Conservation (phyloP, 1,140 invertebrate species). For the Brachionus plicatilis region DNA sequence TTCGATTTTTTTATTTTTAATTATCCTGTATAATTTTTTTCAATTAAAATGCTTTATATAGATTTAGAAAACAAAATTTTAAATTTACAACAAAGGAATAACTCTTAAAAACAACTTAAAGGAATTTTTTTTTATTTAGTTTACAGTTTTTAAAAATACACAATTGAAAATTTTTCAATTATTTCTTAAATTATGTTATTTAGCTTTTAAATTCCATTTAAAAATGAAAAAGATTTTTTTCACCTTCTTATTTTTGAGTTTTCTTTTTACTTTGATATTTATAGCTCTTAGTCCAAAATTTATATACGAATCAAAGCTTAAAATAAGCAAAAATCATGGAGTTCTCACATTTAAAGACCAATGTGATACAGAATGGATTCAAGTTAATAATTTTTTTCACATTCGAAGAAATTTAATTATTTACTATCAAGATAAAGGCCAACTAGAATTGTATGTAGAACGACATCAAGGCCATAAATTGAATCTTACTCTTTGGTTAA, state of each 20-base stretch:
- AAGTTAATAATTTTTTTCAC: background rate
- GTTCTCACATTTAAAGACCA: background rate
- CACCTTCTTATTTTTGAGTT: background rate
- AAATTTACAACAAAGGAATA: too few relatives aligned
- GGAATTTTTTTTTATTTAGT: too few relatives aligned
- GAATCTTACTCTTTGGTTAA: background rate
- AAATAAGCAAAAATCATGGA: background rate
- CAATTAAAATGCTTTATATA: too few relatives aligned
- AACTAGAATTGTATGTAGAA: background rate
- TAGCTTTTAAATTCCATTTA: background rate
- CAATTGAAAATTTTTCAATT: background rate
- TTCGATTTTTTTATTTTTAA: too few relatives aligned
- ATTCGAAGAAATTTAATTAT: background rate
- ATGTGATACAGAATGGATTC: background rate
- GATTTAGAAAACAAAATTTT: too few relatives aligned
- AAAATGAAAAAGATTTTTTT: background rate
- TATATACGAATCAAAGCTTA: background rate
- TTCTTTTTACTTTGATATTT: background rate
- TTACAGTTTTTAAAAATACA: too few relatives aligned
- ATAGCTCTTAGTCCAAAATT: background rate
- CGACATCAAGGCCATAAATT: background rate
- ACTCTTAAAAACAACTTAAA: too few relatives aligned
- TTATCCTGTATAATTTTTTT: too few relatives aligned
- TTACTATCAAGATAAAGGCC: background rate
- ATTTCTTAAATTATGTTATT: background rate